Conservation (phyloP, 2,888 invertebrate species). For the Belgica antarctica region DNA sequence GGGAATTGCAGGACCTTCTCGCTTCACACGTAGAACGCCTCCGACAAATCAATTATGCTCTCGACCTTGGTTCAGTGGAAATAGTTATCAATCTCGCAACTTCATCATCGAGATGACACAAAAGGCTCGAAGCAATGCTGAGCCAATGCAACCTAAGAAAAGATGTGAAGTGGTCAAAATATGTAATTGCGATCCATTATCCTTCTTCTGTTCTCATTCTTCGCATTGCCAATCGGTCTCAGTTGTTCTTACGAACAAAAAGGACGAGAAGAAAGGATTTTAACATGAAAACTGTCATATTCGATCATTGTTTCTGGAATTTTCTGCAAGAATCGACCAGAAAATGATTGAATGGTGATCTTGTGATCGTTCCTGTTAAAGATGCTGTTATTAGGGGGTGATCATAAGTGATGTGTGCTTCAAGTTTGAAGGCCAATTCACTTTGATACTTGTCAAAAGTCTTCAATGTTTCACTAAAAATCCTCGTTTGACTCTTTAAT, state of each 20-base stretch:
- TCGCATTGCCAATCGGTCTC: conserved; percentile 13
- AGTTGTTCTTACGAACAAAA: conserved; percentile 24
- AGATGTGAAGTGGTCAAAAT: conserved; percentile 41
- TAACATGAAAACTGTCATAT: conserved; percentile 42
- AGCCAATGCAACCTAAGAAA: not conserved
- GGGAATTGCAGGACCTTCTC: not conserved
- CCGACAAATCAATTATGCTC: not conserved
- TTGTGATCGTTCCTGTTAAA: conserved; percentile 8
- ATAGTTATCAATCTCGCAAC: conserved; percentile 22
- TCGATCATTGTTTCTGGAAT: conserved; percentile 40
- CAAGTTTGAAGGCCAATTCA: too few species aligned
- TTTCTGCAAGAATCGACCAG: too few species aligned
- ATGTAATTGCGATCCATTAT: conserved; percentile 41
- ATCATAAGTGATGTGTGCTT: too few species aligned
- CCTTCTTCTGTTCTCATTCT: conserved; percentile 17
- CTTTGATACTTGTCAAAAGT: not conserved
- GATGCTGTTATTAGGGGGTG: not conserved
- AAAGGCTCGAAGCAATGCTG: not conserved
- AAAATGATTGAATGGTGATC: conserved; percentile 37
- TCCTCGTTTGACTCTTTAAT: too few species aligned
- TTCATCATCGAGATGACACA: conserved; percentile 13
- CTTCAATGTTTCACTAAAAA: too few species aligned
- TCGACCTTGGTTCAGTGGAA: not conserved
- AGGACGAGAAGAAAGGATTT: conserved; percentile 31
- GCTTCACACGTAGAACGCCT: not conserved